Percentiles rank a stretch among this genome's conserved stretches.
These are phyloP conservation scores for Chloroceryle amazona DNA, from an alignment of 2,797 vertebrate species.

Conservation along the genomic window DNA sequence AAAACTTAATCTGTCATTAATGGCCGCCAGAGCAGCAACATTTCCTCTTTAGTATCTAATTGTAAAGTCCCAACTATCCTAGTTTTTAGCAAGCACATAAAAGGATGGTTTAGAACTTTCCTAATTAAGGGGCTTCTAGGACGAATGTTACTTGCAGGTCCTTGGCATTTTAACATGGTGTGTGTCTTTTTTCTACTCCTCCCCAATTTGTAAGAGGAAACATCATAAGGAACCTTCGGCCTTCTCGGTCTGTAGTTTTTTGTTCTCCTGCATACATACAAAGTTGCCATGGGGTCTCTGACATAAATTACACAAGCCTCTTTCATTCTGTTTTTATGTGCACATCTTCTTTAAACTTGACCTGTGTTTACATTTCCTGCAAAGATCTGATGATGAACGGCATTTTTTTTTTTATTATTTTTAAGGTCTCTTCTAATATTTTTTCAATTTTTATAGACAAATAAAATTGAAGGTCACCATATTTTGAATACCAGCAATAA, in stretches of 20 bases:
- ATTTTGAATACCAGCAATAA: background rate
- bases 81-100: background rate
- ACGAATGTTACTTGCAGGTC: background rate
- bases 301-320: background rate
- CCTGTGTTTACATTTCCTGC: background rate
- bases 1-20: background rate
- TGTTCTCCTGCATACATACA: background rate
- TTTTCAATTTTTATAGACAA: background rate
- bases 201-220: background rate
- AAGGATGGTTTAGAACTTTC: background rate
- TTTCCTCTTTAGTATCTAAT: background rate
- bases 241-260: background rate
- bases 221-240: background rate
- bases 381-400: background rate
- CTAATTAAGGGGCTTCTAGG: background rate
- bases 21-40: background rate
- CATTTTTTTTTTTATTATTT: background rate
- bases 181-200: background rate
- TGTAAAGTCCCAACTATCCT: background rate
- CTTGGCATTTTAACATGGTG: background rate
- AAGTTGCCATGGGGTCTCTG: background rate
- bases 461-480: background rate
- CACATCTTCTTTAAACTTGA: background rate
- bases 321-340: background rate
- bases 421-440: background rate